These are phyloP conservation scores for Ditylenchus weischeri DNA, from an alignment of 2,888 invertebrate genomes.

Conservation along the genomic window DNA sequence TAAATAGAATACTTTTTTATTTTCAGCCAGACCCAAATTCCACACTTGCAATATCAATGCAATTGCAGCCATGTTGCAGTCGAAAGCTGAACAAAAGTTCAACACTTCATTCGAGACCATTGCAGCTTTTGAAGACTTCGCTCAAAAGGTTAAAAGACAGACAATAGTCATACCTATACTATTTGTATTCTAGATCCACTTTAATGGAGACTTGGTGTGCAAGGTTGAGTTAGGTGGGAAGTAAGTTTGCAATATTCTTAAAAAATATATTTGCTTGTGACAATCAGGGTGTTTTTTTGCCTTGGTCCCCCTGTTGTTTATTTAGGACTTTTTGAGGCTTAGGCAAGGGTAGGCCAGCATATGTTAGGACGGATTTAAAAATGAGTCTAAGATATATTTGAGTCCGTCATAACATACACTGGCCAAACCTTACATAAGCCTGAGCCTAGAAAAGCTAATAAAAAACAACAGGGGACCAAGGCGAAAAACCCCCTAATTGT, in stretches of 20 bases:
- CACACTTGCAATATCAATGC: constrained; percentile 43
- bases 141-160: constrained; percentile 29
- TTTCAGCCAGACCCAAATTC: constrained; percentile 30
- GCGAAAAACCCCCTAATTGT: too few species aligned
- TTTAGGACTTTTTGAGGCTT: too few species aligned
- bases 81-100: constrained; percentile 32
- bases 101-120: constrained; percentile 40
- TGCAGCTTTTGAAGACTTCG: constrained; percentile 40
- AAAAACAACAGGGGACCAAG: too few species aligned
- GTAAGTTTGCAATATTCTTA: constrained; percentile 14
- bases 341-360: too few species aligned
- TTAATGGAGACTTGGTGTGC: constrained; percentile 39
- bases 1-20: too few species aligned
- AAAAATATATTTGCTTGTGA: neutral
- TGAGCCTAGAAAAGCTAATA: too few species aligned
- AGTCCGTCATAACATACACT: too few species aligned
- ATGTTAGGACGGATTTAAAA: too few species aligned
- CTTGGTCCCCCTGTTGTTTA: too few species aligned
- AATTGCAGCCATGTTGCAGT: constrained; percentile 31
- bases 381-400: too few species aligned
- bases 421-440: too few species aligned
- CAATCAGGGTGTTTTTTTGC: too few species aligned
- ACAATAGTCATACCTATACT: neutral
- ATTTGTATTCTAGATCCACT: constrained; percentile 31
- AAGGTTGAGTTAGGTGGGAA: constrained; percentile 40